phyloP scores from a whole-genome alignment of 2,797 vertebrate species.

The Syncerus caffer region DNA sequence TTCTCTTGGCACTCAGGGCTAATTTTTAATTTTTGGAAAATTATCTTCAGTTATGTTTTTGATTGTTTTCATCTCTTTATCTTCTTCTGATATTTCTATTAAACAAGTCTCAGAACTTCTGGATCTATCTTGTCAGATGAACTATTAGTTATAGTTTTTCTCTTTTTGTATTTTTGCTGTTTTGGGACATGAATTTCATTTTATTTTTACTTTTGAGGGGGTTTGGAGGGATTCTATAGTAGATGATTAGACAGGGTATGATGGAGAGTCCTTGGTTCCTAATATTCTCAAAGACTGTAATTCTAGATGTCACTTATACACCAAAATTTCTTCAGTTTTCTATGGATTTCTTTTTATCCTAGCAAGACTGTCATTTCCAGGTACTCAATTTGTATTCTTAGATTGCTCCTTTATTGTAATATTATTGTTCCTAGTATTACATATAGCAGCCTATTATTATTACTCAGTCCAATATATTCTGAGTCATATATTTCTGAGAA shows the following conservation, averaged over 20 bases:
- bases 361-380: neutral
- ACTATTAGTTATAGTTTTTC: neutral
- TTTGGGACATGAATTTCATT: neutral
- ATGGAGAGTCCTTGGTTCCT: neutral
- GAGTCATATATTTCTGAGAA: neutral
- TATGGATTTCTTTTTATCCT: neutral
- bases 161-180: neutral
- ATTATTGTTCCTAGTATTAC: neutral
- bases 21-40: neutral
- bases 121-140: neutral
- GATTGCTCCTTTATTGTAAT: neutral
- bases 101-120: neutral
- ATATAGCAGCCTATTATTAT: neutral
- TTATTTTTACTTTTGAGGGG: neutral
- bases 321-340: neutral
- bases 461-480: neutral
- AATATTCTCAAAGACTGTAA: neutral
- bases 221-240: neutral
- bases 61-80: neutral
- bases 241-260: neutral
- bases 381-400: neutral
- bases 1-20: neutral
- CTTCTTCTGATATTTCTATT: neutral
- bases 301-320: neutral
- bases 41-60: neutral